Evolutionary conservation across 1,140 invertebrate genomes (phyloP).

Genomic region (Meloidogyne exigua): DNA sequence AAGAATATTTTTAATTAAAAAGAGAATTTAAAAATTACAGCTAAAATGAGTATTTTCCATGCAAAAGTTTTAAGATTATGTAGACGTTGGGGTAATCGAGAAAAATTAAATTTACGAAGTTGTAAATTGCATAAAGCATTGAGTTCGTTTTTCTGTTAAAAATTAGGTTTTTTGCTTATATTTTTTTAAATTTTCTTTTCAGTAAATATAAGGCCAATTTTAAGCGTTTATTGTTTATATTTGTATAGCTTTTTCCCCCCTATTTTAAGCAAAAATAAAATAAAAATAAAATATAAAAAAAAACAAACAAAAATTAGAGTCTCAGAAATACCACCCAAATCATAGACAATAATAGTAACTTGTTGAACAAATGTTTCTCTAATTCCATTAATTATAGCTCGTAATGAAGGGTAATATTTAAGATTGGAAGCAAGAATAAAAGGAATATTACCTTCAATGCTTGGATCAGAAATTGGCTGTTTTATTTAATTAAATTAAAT

Average conservation of each 20-base stretch:
- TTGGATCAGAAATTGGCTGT: background rate
- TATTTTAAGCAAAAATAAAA: too few species aligned
- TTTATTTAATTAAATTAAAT: background rate
- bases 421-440: background rate
- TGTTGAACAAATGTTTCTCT: background rate
- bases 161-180: background rate
- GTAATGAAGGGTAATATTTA: background rate
- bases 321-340: background rate
- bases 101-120: background rate
- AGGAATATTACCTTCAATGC: background rate
- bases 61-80: background rate
- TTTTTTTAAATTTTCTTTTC: background rate
- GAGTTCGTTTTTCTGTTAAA: background rate
- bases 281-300: background rate
- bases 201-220: too few species aligned
- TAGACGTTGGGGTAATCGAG: background rate
- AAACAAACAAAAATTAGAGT: background rate
- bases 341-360: background rate
- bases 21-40: too few species aligned
- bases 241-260: too few species aligned
- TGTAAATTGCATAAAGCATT: background rate
- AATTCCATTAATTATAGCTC: constrained; percentile 2
- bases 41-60: background rate
- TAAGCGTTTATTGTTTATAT: too few species aligned
- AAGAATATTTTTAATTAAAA: background rate